Conservation (phyloP, 1,140 invertebrate genomes). For the Calliopsis andreniformis region DNA sequence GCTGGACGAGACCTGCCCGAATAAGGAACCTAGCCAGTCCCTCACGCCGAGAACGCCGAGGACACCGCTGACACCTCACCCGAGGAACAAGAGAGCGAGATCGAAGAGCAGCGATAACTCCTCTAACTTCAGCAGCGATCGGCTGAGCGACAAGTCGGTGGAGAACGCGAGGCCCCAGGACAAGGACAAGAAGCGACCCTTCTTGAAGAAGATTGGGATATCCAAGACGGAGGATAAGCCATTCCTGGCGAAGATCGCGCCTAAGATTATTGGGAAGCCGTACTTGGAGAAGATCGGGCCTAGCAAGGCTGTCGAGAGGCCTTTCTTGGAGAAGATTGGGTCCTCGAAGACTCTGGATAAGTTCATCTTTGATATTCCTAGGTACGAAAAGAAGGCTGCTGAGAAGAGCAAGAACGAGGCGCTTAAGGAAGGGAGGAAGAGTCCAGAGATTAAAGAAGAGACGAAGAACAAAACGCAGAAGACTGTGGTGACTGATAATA, state of each 20-base stretch:
- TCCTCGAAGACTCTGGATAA: constrained; percentile 77
- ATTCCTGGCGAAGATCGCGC: constrained; percentile 72
- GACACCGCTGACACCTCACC: constrained; percentile 73
- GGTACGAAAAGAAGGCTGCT: constrained; percentile 4
- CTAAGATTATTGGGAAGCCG: constrained; percentile 77
- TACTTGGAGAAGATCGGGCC: constrained; percentile 78
- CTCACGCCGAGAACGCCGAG: constrained; percentile 75
- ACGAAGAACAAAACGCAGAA: background rate
- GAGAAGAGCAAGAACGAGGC: background rate
- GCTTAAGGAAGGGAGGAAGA: background rate
- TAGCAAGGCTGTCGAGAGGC: constrained; percentile 75
- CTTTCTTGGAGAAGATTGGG: constrained; percentile 76
- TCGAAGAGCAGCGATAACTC: constrained; percentile 80
- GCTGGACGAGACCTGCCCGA: constrained; percentile 79
- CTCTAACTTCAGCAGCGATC: constrained; percentile 77
- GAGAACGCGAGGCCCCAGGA: constrained; percentile 64
- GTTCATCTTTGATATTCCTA: constrained; percentile 71
- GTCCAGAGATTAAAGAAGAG: background rate
- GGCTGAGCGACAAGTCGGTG: constrained; percentile 71
- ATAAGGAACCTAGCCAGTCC: constrained; percentile 74
- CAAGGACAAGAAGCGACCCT: constrained; percentile 74
- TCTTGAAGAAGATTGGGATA: constrained; percentile 77
- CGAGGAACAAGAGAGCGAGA: constrained; percentile 72
- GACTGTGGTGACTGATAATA: background rate
- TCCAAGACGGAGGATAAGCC: constrained; percentile 78